Conservation (phyloP, 2,797 vertebrate genomes). For the Ptychobarbus kaznakovi region DNA sequence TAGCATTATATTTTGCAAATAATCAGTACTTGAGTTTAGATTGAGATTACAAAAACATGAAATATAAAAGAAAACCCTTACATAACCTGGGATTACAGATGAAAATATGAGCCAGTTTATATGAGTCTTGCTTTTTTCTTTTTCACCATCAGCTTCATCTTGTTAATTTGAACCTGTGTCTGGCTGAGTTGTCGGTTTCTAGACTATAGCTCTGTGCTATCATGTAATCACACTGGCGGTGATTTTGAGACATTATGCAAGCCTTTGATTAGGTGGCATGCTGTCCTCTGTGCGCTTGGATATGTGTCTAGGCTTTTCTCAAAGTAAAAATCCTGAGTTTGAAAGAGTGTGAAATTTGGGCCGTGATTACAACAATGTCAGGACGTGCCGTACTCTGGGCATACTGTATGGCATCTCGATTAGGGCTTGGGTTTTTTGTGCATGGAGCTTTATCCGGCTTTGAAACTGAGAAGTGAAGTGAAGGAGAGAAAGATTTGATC, state of each 20-base stretch:
- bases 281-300: constrained; percentile 30
- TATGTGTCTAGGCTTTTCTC: constrained; percentile 39
- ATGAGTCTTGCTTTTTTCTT: not conserved
- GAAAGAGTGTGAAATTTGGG: constrained; percentile 41
- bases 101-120: constrained; percentile 12
- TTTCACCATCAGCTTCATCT: not conserved
- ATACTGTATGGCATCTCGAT: constrained; percentile 39
- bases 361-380: constrained; percentile 50
- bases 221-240: constrained; percentile 31
- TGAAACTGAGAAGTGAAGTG: constrained; percentile 9
- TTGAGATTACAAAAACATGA: constrained; percentile 8
- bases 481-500: constrained; percentile 31
- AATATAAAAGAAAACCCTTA: not conserved
- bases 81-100: not conserved
- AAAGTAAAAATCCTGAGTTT: constrained; percentile 32
- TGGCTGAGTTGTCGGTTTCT: constrained; percentile 28
- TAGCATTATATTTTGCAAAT: not conserved
- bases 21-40: not conserved
- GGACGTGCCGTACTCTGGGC: constrained; percentile 14
- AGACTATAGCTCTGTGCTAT: constrained; percentile 16
- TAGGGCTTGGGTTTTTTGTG: constrained; percentile 11
- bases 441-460: constrained; percentile 18
- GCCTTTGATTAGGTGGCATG: constrained; percentile 52
- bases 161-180: constrained; percentile 19
- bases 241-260: constrained; percentile 50